Conservation (phyloP, 2,888 invertebrate genomes). For the Hanleya hanleyi region DNA sequence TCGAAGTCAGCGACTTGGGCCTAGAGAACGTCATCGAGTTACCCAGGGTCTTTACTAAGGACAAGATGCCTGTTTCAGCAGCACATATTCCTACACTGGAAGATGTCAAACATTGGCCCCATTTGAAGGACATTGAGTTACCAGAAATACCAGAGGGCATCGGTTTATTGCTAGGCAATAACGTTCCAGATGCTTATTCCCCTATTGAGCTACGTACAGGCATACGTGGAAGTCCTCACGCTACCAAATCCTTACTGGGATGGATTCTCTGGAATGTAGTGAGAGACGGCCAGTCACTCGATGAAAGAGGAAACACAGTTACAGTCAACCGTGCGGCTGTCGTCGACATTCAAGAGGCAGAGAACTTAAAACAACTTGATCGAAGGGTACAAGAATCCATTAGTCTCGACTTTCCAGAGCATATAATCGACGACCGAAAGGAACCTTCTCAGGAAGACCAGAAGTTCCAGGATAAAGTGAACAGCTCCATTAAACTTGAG, state of each 20-base stretch:
- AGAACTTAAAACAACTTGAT: neutral
- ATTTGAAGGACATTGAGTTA: conserved; percentile 23
- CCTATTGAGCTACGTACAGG: conserved; percentile 17
- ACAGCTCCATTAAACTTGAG: neutral
- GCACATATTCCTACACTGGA: conserved; percentile 22
- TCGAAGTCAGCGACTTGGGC: neutral
- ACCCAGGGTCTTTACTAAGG: conserved; percentile 25
- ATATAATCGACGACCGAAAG: conserved; percentile 22
- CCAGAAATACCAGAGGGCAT: conserved; percentile 21
- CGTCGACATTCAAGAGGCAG: neutral
- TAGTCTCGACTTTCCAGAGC: conserved; percentile 32
- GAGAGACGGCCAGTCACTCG: neutral
- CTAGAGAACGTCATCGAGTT: conserved; percentile 14
- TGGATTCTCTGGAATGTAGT: conserved; percentile 27
- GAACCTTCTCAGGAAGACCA: conserved; percentile 29
- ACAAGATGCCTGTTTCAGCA: conserved; percentile 25
- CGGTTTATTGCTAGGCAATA: conserved; percentile 18
- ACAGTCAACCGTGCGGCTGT: conserved; percentile 3
- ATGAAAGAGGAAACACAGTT: neutral
- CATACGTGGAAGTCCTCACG: conserved; percentile 24
- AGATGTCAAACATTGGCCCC: conserved; percentile 26
- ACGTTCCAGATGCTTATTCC: conserved; percentile 28
- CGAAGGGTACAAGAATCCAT: conserved; percentile 14
- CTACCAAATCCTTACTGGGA: conserved; percentile 15
- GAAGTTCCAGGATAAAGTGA: conserved; percentile 17